phyloP scores from a whole-genome alignment of 2,888 invertebrate species.

The Xestia sexstrigata region DNA sequence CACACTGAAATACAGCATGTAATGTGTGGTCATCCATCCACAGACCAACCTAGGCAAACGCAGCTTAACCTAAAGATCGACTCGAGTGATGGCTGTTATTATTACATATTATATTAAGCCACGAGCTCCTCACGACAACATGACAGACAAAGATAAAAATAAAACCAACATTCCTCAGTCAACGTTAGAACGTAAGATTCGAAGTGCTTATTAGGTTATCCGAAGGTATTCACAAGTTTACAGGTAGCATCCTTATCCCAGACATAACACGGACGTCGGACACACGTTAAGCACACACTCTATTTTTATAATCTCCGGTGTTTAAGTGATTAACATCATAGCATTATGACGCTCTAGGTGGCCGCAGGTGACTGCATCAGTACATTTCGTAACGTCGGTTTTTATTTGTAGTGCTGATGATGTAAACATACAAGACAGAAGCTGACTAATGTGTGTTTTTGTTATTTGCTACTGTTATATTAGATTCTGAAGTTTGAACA shows the following conservation, averaged over 20 bases:
- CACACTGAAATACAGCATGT: too few species aligned
- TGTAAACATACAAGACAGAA: neutral
- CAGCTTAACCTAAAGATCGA: too few species aligned
- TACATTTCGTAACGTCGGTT: neutral
- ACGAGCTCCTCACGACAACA: neutral
- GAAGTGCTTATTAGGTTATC: neutral
- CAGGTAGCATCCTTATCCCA: neutral
- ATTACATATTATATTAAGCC: too few species aligned
- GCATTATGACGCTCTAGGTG: constrained; percentile 22
- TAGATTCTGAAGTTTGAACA: too few species aligned
- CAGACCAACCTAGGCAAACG: too few species aligned
- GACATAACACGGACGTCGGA: neutral
- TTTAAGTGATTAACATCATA: constrained; percentile 2
- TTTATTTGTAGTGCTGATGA: neutral
- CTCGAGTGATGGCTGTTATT: neutral
- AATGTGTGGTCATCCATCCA: too few species aligned
- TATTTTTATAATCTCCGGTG: constrained; percentile 23
- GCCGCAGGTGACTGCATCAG: neutral
- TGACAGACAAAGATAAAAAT: neutral
- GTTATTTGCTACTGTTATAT: too few species aligned
- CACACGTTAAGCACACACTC: constrained; percentile 15
- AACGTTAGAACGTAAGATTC: neutral
- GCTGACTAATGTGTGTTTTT: neutral
- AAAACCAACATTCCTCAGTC: neutral
- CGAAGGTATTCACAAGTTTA: neutral